Base-by-base conservation (phyloP, 1,140 invertebrate species). In the Habropoda laboriosa region DNA sequence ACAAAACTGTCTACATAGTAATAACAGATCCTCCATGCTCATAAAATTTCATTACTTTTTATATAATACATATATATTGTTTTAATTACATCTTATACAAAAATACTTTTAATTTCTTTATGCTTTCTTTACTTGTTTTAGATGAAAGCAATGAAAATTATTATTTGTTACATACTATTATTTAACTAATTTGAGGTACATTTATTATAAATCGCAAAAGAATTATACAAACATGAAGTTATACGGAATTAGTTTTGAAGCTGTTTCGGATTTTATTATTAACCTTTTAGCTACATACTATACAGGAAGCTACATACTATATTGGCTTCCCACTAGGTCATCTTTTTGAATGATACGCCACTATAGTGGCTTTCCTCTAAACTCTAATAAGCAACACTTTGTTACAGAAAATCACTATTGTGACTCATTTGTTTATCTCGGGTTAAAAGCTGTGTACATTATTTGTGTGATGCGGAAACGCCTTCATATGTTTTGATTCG, bases 1-100 rank as follows among this genome's bases (percentile, higher is more conserved):
- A 42, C 7, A 42, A 53, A 32, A 57, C 38, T 47, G 38, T 30
- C 70, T 27, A 53, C 42, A 7, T 40, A 64, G 40, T 42, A 12
- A n/a, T 38, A 49, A 66, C n/a, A 71, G 61, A 85, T 85, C 83
- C 83, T 85, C 83, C 82, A 85, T 85, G 82, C 83, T 85, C 83
- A 27, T 78, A 10, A 72, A 72, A 61, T 27, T 60, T 79, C 61
- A 49, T 61, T 63, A 30, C 51, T 49, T 75, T 63, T 42, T 58
- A 51, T 47, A n/a, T 68, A 32, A 47, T 55, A 40, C 27, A 42
- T 79, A 21, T 21, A n/a, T n/a, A n/a, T n/a, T n/a, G n/a, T 71
- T 47, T 53, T 66, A n/a, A 27, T 24, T 38, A 55, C 45, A 74
- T 13, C 75, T 75, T 42, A 27, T 61, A 66, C 51, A 81, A 53